phyloP scores from a whole-genome alignment of 2,113 vertebrate genomes.

The Notothenia rossii region DNA sequence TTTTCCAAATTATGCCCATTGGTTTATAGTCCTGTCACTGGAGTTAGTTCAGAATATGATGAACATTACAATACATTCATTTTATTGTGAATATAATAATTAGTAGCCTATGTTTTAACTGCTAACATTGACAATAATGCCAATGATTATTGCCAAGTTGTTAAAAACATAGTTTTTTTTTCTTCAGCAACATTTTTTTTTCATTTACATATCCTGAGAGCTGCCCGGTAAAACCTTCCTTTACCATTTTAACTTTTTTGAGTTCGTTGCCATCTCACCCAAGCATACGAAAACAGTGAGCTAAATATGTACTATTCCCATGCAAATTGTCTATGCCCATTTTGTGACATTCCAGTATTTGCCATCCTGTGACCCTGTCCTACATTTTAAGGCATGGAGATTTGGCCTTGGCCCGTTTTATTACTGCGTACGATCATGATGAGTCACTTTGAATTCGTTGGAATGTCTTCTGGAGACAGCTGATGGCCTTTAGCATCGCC shows the following conservation, averaged over 20 bases:
- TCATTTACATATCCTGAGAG: background rate
- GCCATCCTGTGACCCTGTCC: slow-evolving; percentile 11
- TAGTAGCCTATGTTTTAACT: background rate
- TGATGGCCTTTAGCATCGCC: slow-evolving; percentile 48
- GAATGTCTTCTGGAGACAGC: slow-evolving; percentile 53
- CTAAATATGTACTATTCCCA: background rate
- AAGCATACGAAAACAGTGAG: slow-evolving; percentile 1
- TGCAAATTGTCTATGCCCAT: slow-evolving; percentile 6
- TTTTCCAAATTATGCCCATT: background rate
- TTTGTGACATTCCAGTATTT: slow-evolving; percentile 6
- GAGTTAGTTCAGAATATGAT: background rate
- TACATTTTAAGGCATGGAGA: slow-evolving; percentile 33
- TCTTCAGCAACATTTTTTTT: background rate
- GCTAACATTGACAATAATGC: background rate
- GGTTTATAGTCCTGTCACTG: background rate
- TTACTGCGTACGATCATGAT: slow-evolving; percentile 23
- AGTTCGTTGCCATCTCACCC: background rate
- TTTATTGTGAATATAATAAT: background rate
- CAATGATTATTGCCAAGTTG: background rate
- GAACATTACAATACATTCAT: background rate
- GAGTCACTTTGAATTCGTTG: slow-evolving; percentile 51
- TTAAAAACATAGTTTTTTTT: background rate
- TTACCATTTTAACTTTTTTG: no score
- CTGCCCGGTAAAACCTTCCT: background rate
- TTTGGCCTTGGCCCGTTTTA: slow-evolving; percentile 18